Evolutionary conservation across 2,888 invertebrate species (phyloP).

Genomic region (Scaptomyza cyrtandrae): DNA sequence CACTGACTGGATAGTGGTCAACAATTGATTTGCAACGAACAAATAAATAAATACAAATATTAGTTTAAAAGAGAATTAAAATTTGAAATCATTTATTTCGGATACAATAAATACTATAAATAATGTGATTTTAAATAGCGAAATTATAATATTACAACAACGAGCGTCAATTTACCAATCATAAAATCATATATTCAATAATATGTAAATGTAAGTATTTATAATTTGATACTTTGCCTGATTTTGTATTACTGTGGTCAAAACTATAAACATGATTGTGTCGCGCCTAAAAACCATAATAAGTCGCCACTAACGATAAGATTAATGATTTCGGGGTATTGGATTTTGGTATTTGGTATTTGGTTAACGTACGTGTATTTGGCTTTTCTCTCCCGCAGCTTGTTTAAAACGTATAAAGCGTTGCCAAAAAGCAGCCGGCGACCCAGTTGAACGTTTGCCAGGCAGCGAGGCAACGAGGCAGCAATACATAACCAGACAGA

Average conservation of each 20-base stretch:
- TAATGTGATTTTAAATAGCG: no score
- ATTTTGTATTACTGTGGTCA: constrained; percentile 8
- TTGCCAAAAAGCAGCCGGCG: constrained; percentile 3
- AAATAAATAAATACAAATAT: not conserved
- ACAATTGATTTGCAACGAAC: not conserved
- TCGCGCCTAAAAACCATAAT: constrained; percentile 2
- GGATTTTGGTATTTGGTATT: not conserved
- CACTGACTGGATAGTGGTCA: constrained; percentile 13
- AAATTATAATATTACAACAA: no score
- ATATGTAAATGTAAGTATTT: no score
- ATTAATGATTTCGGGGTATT: constrained; percentile 19
- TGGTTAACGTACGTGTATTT: not conserved
- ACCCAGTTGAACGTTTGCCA: constrained; percentile 27
- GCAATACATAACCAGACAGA: not conserved
- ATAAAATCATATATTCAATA: no score
- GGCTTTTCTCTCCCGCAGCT: no score
- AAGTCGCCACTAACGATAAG: constrained; percentile 32
- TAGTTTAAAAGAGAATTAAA: no score
- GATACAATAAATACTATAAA: no score
- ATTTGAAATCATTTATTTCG: no score
- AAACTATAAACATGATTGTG: not conserved
- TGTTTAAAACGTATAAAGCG: constrained; percentile 21
- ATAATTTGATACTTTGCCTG: no score
- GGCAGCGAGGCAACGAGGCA: not conserved
- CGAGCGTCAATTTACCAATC: no score